phyloP scores from a whole-genome alignment of 2,888 invertebrate genomes.

The Onthophagus sagittarius region DNA sequence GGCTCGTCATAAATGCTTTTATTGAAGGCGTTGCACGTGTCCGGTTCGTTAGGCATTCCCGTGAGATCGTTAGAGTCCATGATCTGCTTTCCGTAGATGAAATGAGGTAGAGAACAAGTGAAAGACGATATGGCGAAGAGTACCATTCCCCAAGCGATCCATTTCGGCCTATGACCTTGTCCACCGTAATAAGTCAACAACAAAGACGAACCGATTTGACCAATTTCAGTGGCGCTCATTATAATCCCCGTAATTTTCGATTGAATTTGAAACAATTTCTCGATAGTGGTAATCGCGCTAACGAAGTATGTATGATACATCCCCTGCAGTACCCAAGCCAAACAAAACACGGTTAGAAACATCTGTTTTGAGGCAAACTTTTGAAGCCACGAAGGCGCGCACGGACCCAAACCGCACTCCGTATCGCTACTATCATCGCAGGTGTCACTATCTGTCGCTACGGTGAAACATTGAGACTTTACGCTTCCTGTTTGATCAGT shows the following conservation, averaged over 20 bases:
- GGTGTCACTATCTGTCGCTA: constrained; percentile 36
- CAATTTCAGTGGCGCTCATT: constrained; percentile 88
- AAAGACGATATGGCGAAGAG: constrained; percentile 82
- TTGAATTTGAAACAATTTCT: constrained; percentile 87
- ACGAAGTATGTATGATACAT: constrained; percentile 95
- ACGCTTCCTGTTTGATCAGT: constrained; percentile 37
- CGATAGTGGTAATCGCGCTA: constrained; percentile 88
- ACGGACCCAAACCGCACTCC: constrained; percentile 77
- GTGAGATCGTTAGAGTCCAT: constrained; percentile 55
- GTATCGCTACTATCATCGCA: constrained; percentile 51
- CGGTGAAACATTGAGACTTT: constrained; percentile 36
- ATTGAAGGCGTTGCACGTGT: constrained; percentile 42
- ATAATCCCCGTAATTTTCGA: constrained; percentile 87
- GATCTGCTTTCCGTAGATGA: constrained; percentile 74
- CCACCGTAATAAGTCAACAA: constrained; percentile 87
- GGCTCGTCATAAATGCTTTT: constrained; percentile 6
- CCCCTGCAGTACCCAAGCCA: constrained; percentile 83
- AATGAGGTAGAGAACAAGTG: constrained; percentile 83
- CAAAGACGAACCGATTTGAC: constrained; percentile 86
- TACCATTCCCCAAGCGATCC: constrained; percentile 92
- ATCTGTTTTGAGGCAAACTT: constrained; percentile 81
- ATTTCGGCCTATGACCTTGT: constrained; percentile 86
- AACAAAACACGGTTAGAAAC: constrained; percentile 83
- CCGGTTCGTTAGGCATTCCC: constrained; percentile 45
- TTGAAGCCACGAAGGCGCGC: constrained; percentile 71